Base-by-base conservation (phyloP, 92 coral and sea anemone genomes). In the Paragorgia papillata region DNA sequence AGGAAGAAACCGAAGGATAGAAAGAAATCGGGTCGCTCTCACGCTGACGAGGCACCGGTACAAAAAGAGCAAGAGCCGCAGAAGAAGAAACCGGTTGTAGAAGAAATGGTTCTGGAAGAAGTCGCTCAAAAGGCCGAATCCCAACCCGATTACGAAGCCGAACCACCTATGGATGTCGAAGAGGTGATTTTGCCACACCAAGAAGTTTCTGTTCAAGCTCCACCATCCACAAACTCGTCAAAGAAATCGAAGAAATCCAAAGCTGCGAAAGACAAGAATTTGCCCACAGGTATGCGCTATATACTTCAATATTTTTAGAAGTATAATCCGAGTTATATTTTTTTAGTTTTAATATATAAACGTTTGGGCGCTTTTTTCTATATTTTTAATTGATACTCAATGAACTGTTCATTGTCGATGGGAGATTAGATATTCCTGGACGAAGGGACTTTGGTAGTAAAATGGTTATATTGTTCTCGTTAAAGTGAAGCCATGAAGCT, bases 1-100 rank as follows among this genome's bases (percentile, higher is more conserved):
- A 73, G 65, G 37, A 89, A 89, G 84, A 84, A 85, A 53, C 77
- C 85, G 71, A 94, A 90, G 76, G 59, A 83, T 35, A 89, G 86
- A 43, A 84, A 85, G 75, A 70, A 70, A 54, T 18, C 61, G 12
- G 62, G 37, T 53, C 77, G 56, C 14, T 43, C 30, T 46, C 22
- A 19, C 12, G 44, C 12, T 15, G 29, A 7, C 14, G 61, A 17
- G 21, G 13, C 18, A 18, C n/a, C 62, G 19, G n/a, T n/a, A n/a
- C 57, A 34, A 70, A 70, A 70, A 70, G 82, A 78, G 62, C 96
- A 82, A 56, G 87, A 80, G 43, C 85, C 95, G 58, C 87, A 78
- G 78, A 82, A 82, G 69, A 82, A 82, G 69, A 82, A 74, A 21
- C 85, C 59, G 21, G 95, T 88, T 40, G 86, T 74, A 61, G 79